phyloP scores from a whole-genome alignment of 92 coral and sea anemone species.

The Actinostola sp. region DNA sequence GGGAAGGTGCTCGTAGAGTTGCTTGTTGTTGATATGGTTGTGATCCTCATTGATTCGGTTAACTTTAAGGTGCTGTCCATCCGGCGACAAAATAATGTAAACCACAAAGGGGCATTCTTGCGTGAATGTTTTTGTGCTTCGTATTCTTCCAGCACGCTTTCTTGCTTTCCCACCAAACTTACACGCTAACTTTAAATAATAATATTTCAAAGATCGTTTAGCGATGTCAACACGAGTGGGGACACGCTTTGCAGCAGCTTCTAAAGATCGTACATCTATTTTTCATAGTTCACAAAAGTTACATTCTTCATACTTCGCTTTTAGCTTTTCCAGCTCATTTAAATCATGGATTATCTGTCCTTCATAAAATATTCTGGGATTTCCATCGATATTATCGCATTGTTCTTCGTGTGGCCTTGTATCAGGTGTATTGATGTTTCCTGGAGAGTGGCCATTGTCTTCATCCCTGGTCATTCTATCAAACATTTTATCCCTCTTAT shows the following conservation, averaged over 20 bases:
- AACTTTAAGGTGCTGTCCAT: conserved; percentile 51
- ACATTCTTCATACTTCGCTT: conserved; percentile 27
- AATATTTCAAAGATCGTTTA: conserved; percentile 41
- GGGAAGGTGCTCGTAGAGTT: conserved; percentile 35
- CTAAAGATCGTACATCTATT: conserved; percentile 46
- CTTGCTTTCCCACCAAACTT: conserved; percentile 18
- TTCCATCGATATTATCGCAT: not conserved
- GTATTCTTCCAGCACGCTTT: conserved; percentile 11
- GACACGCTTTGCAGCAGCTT: conserved; percentile 47
- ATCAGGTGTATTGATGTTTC: no score
- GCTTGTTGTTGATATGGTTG: conserved; percentile 41
- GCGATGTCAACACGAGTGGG: conserved; percentile 53
- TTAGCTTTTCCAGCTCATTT: conserved; percentile 19
- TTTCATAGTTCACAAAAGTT: conserved; percentile 54
- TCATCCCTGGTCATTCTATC: no score
- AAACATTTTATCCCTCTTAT: no score
- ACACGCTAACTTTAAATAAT: conserved; percentile 28
- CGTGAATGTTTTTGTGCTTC: conserved; percentile 43
- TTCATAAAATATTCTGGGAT: conserved; percentile 1
- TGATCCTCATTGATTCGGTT: conserved; percentile 30
- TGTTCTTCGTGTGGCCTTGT: no score
- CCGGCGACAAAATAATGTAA: conserved; percentile 35
- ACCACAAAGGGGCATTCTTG: conserved; percentile 62
- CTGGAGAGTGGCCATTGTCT: no score
- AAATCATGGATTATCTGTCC: conserved; percentile 32